Base-by-base conservation (phyloP, 2,888 invertebrate species). In the Unio delphinus region DNA sequence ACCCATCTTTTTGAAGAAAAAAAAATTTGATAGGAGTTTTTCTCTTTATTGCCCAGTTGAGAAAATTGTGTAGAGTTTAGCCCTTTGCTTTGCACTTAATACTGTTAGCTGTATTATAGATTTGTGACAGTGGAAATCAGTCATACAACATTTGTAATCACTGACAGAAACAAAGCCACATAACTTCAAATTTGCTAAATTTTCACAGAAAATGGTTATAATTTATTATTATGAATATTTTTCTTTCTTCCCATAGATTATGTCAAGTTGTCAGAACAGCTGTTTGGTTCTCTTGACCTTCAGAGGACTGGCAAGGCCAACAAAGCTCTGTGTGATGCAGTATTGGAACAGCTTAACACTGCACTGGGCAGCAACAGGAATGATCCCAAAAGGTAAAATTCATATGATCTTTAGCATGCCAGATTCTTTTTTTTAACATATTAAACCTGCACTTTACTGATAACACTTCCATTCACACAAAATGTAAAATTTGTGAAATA, bases 251-350 rank as follows among this genome's bases (percentile, higher is more conserved):
- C 45, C 45, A 45, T 80, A 87, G 87, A 87, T 73, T 87, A 80
- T 76, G 79, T 83, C 7, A 74, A 78, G 30, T 74, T 85, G 34
- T 75, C 85, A 15, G 82, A 79, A 58, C 72, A 75, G 28, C 62
- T 87, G 23, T 87, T 84, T 70, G 69, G 79, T 15, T 80, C 83
- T 0, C 72, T 87, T 54, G 87, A 87, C 72, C 61, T 84, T 5
- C 80, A 83, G 62, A 78, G 79, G 28, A 77, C 73, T 17, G 86
- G 85, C 0, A 86, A 84, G 73, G 84, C 82, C 4, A 84, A 86
- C 72, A 86, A 86, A 68, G 71, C 75, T 17, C 64, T 87, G 54
- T 85, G 84, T 81, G 86, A 87, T 58, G 78, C 82, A 0, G 83
- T 86, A 1, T 73, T 86, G 56, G 82, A 84, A 26, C 86, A 87